Evolutionary conservation across 37 sponge, comb jelly and placozoan species (phyloP), one percentile per base, ranked within the genome.

Genomic region (Agelas oroides): DNA sequence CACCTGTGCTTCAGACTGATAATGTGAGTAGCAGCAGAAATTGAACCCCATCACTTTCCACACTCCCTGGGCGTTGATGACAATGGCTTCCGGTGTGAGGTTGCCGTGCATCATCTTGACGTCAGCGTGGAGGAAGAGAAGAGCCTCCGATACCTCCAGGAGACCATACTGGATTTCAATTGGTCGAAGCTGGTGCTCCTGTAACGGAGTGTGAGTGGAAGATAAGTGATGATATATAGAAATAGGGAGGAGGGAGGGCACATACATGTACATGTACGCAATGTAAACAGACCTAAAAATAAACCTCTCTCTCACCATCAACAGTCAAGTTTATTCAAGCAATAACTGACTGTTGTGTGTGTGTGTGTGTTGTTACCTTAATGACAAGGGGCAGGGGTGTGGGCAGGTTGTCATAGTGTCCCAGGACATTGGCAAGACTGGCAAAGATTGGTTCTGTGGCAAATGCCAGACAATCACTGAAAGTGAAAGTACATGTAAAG

Each of bases 41-140:
- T 95, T 81, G 73, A 95, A 93, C 0, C 94, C 96, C 64, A 84
- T 84, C 41, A 95, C 35, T 39, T 95, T 95, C 96, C 96, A 95
- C 16, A 56, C 56, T 16, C 94, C 96, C 8, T 19, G 16, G 23
- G 60, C 14, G 38, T 20, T 86, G 24, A 95, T 27, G 58, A 86
- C 73, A 6, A 95, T 56, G 46, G 46, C 40, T 25, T 79, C 77
- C 0, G 91, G 91, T 32, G 79, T 83, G 31, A 95, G 70, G 79
- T 89, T 87, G n/a, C 96, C 96, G 68, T 95, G 96, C 35, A 93
- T 19, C 91, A 95, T 83, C 39, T 87, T 90, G 23, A 71, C 96
- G 52, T 79, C 85, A 68, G 34, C 38, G 66, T 95, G 96, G 20
- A 95, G 88, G 41, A 95, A 95, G 34, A 63, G 24, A 6, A 95